Percentiles rank a stretch among this genome's conserved stretches.
Conservation (phyloP, 37 sponge, comb jelly and placozoan species). For the Crambe crambe region DNA sequence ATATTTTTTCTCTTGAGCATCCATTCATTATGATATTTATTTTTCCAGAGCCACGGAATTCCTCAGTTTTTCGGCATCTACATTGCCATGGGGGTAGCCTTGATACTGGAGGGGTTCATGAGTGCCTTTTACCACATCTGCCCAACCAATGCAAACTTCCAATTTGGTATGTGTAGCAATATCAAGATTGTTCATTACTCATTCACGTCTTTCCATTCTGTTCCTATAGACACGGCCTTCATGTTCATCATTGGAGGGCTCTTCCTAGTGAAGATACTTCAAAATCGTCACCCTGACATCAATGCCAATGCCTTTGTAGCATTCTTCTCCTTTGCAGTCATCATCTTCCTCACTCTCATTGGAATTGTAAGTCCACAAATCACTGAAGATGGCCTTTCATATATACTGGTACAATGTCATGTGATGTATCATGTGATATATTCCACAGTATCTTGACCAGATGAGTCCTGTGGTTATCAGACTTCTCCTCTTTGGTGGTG, state of each 20-base stretch:
- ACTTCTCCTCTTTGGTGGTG: constrained; percentile 7
- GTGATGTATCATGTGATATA: not conserved
- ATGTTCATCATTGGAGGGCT: constrained; percentile 95
- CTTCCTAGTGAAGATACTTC: constrained; percentile 77
- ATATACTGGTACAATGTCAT: not conserved
- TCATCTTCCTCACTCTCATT: constrained; percentile 79
- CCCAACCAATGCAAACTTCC: constrained; percentile 87
- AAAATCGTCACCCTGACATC: constrained; percentile 93
- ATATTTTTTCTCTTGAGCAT: not conserved
- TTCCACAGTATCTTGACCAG: constrained; percentile 32
- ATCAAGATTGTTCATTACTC: not conserved
- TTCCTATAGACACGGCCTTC: constrained; percentile 81
- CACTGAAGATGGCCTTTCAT: not conserved
- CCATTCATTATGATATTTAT: not conserved
- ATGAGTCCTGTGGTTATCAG: constrained; percentile 30
- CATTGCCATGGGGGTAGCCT: constrained; percentile 77
- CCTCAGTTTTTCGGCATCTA: constrained; percentile 93
- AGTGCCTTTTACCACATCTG: constrained; percentile 94
- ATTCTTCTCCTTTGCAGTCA: constrained; percentile 88
- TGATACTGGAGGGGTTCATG: constrained; percentile 74
- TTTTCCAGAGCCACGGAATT: constrained; percentile 53
- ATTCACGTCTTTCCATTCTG: not conserved
- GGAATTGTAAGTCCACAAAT: constrained; percentile 71
- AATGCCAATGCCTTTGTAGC: constrained; percentile 81
- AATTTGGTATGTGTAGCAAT: constrained; percentile 71